Percentiles rank a stretch among this genome's conserved stretches.
These are phyloP conservation scores for Callaeas wilsoni DNA, from an alignment of 2,113 vertebrate genomes.

Conservation along the genomic window DNA sequence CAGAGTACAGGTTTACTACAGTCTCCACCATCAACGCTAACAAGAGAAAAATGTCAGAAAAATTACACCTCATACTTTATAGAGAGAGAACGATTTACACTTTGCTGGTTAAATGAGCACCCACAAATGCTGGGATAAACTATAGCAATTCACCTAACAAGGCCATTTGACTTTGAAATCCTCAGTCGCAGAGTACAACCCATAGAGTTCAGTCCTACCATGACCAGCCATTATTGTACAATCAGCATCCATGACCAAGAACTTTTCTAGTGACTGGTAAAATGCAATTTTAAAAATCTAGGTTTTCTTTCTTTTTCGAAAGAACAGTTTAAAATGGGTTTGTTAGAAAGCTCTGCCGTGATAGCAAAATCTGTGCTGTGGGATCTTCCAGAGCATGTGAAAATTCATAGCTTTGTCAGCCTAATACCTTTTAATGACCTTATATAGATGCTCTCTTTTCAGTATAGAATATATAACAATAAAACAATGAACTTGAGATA, in stretches of 20 bases:
- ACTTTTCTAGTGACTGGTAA: neutral
- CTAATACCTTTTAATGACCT: neutral
- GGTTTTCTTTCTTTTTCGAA: neutral
- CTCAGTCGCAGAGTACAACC: neutral
- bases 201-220: neutral
- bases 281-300: neutral
- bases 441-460: neutral
- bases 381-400: neutral
- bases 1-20: neutral
- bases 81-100: neutral
- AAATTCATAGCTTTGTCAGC: neutral
- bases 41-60: neutral
- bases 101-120: neutral
- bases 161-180: neutral
- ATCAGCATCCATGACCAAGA: neutral
- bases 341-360: neutral
- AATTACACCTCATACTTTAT: neutral
- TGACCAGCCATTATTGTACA: neutral
- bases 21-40: neutral
- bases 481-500: neutral
- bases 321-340: neutral
- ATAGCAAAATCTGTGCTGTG: neutral
- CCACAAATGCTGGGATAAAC: neutral
- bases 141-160: neutral
- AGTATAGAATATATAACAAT: neutral